phyloP scores from a whole-genome alignment of 2,113 vertebrate genomes.

The Perccottus glenii region DNA sequence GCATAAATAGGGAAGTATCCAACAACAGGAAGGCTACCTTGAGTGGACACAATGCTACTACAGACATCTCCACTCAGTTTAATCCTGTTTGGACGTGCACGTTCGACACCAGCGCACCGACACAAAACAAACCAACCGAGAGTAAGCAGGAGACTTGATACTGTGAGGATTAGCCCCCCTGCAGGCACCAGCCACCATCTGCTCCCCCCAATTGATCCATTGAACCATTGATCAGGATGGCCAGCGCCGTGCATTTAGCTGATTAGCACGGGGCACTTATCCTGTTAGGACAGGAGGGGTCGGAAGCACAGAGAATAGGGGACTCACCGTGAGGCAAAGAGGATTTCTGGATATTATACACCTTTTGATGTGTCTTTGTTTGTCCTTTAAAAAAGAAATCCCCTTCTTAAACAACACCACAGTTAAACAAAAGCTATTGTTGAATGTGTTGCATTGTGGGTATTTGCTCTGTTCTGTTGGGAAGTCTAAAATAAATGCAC shows the following conservation, averaged over 20 bases:
- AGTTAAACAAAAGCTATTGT: slow-evolving; percentile 39
- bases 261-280: slow-evolving; percentile 75
- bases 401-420: slow-evolving; percentile 29
- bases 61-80: slow-evolving; percentile 4
- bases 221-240: slow-evolving; percentile 63
- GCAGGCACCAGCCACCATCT: slow-evolving; percentile 58
- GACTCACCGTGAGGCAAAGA: slow-evolving; percentile 36
- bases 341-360: slow-evolving; percentile 59
- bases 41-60: too few relatives aligned
- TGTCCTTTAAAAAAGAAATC: slow-evolving; percentile 14
- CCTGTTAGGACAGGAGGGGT: slow-evolving; percentile 61
- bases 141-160: slow-evolving; percentile 37
- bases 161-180: slow-evolving; percentile 46
- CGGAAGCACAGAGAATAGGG: slow-evolving; percentile 21
- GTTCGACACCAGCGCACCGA: slow-evolving; percentile 10
- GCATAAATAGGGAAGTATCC: too few relatives aligned
- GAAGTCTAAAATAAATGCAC: too few relatives aligned
- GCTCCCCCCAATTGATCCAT: slow-evolving; percentile 67
- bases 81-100: slow-evolving; percentile 28
- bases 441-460: slow-evolving; percentile 2
- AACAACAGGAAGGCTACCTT: too few relatives aligned
- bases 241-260: slow-evolving; percentile 64
- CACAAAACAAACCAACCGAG: slow-evolving; percentile 16
- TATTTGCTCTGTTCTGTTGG: slow-evolving; percentile 2
- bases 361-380: slow-evolving; percentile 52